Evolutionary conservation across 2,888 invertebrate species (phyloP).

Genomic region (Xanthia togata): DNA sequence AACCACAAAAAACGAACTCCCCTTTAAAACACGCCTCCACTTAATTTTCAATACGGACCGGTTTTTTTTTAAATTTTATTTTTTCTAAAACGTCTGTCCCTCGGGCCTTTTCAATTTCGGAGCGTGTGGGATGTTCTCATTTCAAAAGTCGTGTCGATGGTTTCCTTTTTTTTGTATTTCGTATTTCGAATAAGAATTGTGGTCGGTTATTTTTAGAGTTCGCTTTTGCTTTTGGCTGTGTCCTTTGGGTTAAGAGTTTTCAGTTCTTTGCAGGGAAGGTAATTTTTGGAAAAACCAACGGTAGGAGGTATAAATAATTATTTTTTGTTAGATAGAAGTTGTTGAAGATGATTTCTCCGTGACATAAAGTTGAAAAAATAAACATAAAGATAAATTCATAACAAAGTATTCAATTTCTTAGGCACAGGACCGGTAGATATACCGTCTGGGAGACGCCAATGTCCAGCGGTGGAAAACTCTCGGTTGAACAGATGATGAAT

Average conservation of each 20-base stretch:
- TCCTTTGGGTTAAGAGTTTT: not conserved
- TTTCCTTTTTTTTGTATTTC: slow-evolving; percentile 64
- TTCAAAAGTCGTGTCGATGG: slow-evolving; percentile 75
- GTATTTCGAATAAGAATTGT: slow-evolving; percentile 56
- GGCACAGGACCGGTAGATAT: not conserved
- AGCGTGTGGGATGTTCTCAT: slow-evolving; percentile 81
- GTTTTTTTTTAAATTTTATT: slow-evolving; percentile 31
- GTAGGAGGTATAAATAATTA: too few relatives aligned
- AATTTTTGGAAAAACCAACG: not conserved
- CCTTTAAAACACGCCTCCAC: slow-evolving; percentile 50
- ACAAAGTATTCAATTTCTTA: not conserved
- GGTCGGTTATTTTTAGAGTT: slow-evolving; percentile 28
- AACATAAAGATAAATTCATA: not conserved
- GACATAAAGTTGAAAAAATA: not conserved
- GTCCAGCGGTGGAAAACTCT: not conserved
- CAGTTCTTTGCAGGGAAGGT: not conserved
- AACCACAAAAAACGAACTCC: slow-evolving; percentile 49
- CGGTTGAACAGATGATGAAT: not conserved
- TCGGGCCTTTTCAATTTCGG: slow-evolving; percentile 76
- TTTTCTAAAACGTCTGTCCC: slow-evolving; percentile 54
- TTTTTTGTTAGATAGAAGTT: not conserved
- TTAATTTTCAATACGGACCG: slow-evolving; percentile 55
- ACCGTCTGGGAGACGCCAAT: too few relatives aligned
- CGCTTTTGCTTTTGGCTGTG: slow-evolving; percentile 6
- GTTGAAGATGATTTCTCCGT: not conserved